Percentiles rank a stretch among this genome's conserved stretches.
These are phyloP conservation scores for Pogonus chalceus DNA, from an alignment of 1,140 invertebrate genomes.

Conservation along the genomic window DNA sequence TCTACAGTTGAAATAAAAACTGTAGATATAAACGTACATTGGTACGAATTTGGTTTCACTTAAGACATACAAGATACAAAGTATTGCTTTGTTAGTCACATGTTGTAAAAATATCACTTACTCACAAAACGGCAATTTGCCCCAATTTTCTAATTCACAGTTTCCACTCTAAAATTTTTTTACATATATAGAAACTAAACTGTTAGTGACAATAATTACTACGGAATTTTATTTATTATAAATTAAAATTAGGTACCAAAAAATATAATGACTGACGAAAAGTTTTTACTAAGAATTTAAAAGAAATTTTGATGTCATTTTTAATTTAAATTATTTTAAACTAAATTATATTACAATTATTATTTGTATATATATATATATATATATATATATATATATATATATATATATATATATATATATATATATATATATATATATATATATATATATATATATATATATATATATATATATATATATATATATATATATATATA, in stretches of 20 bases:
- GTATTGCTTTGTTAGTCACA: constrained; percentile 56
- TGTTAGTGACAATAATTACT: too few species aligned
- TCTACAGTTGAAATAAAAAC: not conserved
- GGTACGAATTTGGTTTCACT: constrained; percentile 16
- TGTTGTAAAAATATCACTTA: constrained; percentile 56
- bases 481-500: too few species aligned
- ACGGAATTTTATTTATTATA: too few species aligned
- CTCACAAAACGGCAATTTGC: constrained; percentile 29
- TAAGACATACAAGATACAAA: constrained; percentile 52
- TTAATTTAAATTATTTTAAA: not conserved
- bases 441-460: too few species aligned
- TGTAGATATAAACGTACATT: constrained; percentile 10
- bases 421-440: too few species aligned
- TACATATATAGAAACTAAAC: too few species aligned
- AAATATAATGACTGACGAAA: not conserved
- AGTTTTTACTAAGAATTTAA: not conserved
- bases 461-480: too few species aligned
- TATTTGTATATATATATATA: too few species aligned
- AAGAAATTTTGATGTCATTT: not conserved
- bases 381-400: too few species aligned
- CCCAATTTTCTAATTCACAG: constrained; percentile 1
- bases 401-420: too few species aligned
- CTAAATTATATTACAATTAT: not conserved
- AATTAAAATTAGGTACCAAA: not conserved
- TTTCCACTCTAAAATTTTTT: not conserved